Conservation (phyloP, 1,140 invertebrate genomes). For the Lethocerus indicus region DNA sequence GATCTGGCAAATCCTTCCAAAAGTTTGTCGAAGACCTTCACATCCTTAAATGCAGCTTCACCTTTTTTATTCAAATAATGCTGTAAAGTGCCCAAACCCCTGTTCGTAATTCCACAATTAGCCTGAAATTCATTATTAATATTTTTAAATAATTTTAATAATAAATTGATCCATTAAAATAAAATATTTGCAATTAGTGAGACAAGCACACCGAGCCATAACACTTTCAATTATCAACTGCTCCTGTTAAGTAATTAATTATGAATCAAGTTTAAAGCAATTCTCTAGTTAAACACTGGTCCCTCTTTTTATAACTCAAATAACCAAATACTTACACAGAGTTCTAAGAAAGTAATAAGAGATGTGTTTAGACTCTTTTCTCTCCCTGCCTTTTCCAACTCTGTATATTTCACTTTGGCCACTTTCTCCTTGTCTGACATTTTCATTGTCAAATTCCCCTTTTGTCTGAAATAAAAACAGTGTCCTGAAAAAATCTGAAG, state of each 20-base stretch:
- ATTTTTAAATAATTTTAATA: background rate
- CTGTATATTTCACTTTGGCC: conserved; percentile 16
- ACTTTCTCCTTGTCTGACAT: conserved; percentile 14
- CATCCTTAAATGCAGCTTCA: background rate
- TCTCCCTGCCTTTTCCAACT: conserved; percentile 10
- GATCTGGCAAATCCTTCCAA: conserved; percentile 6
- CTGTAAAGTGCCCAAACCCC: conserved; percentile 16
- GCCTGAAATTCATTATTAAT: conserved; percentile 11
- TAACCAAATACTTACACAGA: conserved; percentile 17
- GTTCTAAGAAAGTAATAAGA: conserved; percentile 18
- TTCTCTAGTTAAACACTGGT: background rate
- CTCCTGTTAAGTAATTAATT: background rate
- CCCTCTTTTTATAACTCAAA: background rate
- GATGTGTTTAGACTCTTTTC: conserved; percentile 16
- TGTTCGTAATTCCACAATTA: conserved; percentile 14
- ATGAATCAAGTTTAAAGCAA: background rate
- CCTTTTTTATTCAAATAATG: conserved; percentile 14
- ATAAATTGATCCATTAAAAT: background rate
- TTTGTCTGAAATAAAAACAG: too few species aligned
- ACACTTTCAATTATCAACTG: background rate
- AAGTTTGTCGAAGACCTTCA: conserved; percentile 3
- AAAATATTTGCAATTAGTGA: background rate
- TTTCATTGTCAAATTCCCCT: too few species aligned
- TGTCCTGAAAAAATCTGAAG: too few species aligned
- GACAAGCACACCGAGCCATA: background rate